Evolutionary conservation across 1,140 invertebrate genomes (phyloP), one percentile per base, ranked within the genome.

Genomic region (Wasmannia auropunctata): DNA sequence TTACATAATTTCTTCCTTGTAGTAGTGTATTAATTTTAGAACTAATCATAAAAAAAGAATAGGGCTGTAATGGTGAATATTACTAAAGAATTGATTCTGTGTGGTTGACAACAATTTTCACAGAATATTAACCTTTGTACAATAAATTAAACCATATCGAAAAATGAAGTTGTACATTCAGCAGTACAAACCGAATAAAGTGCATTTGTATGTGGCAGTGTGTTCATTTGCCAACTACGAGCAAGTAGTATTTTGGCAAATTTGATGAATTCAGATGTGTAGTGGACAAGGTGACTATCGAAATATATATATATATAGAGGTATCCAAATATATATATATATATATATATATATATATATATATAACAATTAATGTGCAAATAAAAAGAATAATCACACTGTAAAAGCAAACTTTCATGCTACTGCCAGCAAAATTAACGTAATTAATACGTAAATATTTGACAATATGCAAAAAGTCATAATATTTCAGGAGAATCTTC

Each of bases 321-420:
- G 28, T n/a, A 79, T 65, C 22, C 75, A 46, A 63, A n/a, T n/a
- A n/a, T 51, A 8, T 54, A 22, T 51, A 11, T 43, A n/a, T 51
- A 8, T 54, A 22, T 51, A 11, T 43, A n/a, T 51, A 8, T 54
- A 22, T 51, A 11, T 43, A 67, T 79, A 51, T 80, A 49, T 65
- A 25, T 67, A 67, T 6, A 19, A 80, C 62, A 4, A 84, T 63
- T 51, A 86, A 91, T 84, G 40, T 43, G 85, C 69, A 87, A 91
- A 63, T 88, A 76, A 91, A 88, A 92, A 85, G 88, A 87, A 87
- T 92, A 90, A 92, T 90, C 81, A 91, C 84, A 89, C 87, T 69
- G 79, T 90, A 91, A 93, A 81, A 93, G 92, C 92, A 93, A 88
- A 88, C 76, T 75, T 90, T 77, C 93, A 93, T 93, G 93, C 92